Percentiles rank a stretch among this genome's conserved stretches.
These are phyloP conservation scores for Osmerus eperlanus DNA, from an alignment of 2,113 vertebrate species.

Conservation along the genomic window DNA sequence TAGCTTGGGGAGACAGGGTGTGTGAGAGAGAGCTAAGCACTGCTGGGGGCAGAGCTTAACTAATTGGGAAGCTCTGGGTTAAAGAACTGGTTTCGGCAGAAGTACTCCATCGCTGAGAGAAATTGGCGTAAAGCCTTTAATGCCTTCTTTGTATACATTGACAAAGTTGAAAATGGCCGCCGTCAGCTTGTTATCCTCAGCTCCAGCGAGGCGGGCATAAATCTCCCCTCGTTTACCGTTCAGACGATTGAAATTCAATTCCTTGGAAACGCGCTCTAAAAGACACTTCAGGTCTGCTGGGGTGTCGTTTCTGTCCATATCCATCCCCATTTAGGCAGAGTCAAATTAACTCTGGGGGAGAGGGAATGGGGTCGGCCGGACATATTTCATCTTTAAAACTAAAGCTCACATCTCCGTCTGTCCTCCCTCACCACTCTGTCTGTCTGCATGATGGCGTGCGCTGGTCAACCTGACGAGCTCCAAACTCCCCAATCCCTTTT, in stretches of 20 bases:
- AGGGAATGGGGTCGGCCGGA: slow-evolving; percentile 42
- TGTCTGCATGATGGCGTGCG: slow-evolving; percentile 27
- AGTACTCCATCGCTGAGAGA: no score
- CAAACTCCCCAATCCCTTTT: slow-evolving; percentile 40
- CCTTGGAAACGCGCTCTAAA: slow-evolving; percentile 55
- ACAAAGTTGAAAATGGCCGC: slow-evolving; percentile 60
- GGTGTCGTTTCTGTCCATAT: slow-evolving; percentile 54
- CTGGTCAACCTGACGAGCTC: slow-evolving; percentile 36
- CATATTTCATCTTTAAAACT: slow-evolving; percentile 62
- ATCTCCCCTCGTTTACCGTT: slow-evolving; percentile 63
- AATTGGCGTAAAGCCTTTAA: slow-evolving; percentile 32
- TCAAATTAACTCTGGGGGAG: slow-evolving; percentile 51
- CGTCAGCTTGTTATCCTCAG: slow-evolving; percentile 47
- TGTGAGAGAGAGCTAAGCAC: no score
- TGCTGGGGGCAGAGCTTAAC: no score
- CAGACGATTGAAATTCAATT: slow-evolving; percentile 61
- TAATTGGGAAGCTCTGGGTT: no score
- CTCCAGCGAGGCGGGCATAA: slow-evolving; percentile 56
- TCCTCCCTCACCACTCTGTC: slow-evolving; percentile 15
- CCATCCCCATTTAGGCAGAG: slow-evolving; percentile 47
- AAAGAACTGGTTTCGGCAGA: no score
- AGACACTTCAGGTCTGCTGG: slow-evolving; percentile 52
- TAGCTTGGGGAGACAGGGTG: no score
- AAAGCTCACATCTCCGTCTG: slow-evolving; percentile 58
- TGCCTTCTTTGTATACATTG: slow-evolving; percentile 57